Base-by-base conservation (phyloP, 2,888 invertebrate genomes). In the Drosophila affinis region DNA sequence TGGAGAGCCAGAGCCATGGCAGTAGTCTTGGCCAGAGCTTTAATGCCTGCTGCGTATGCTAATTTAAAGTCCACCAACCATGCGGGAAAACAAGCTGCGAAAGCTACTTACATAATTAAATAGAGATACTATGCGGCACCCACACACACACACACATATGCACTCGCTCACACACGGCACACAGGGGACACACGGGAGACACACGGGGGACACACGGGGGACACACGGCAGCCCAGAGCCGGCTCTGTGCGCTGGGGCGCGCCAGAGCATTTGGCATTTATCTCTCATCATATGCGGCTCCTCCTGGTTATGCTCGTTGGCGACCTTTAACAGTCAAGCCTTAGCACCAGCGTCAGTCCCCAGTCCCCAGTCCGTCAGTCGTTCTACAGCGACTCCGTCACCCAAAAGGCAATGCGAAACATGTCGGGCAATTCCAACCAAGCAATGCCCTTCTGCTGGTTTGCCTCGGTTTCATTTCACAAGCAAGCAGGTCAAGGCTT, bases 41-140 rank as follows among this genome's bases (percentile, higher is more conserved):
- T 62, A 63, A 57, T 46, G 27, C 61, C 72, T 63, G 71, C 74
- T 61, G 45, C 68, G 62, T 78, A 84, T 79, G 83, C 73, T 85
- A 82, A 85, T 83, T 77, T 78, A 60, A 75, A 75, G 68, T 45
- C 57, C 24, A 47, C 55, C 44, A 73, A 9, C 44, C 45, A 45
- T 46, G 9, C 10, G 39, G 44, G 21, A 39, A 47, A 57, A 47
- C 17, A 57, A 49, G 32, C 14, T n/a, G 27, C 32, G 54, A 52
- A 53, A 17, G 71, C 71, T 69, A 75, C 70, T 76, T 76, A 72
- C 72, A 76, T 81, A 82, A 84, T 79, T 79, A 75, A 81, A 77
- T 77, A 49, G 69, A 24, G 17, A 46, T 29, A 46, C 18, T 34
- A 14, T 9, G 3, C 6, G 39, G 2, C 34, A 34, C 12, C 44